phyloP scores from a whole-genome alignment of 2,797 vertebrate genomes.

The Dipus sagitta region DNA sequence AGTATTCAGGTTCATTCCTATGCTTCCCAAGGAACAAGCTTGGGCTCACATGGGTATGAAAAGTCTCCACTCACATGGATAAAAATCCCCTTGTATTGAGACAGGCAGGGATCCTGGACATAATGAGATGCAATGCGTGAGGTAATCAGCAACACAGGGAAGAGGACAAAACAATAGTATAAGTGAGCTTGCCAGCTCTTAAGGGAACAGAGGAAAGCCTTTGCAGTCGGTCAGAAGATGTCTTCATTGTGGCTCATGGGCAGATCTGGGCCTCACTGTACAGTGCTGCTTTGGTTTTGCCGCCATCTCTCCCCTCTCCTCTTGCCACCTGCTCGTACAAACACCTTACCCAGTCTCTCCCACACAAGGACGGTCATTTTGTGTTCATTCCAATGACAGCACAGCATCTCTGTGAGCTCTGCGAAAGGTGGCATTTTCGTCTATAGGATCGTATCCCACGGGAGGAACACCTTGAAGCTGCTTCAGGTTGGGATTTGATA shows the following conservation, averaged over 20 bases:
- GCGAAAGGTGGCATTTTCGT: neutral
- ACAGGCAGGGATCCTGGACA: slow-evolving; percentile 67
- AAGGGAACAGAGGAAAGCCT: neutral
- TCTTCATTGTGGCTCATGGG: neutral
- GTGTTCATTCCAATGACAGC: neutral
- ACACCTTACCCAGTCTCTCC: neutral
- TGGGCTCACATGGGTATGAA: neutral
- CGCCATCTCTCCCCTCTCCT: neutral
- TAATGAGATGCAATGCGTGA: slow-evolving; percentile 76
- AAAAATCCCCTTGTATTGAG: slow-evolving; percentile 66
- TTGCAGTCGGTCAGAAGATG: neutral
- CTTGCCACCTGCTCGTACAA: neutral
- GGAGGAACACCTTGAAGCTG: neutral
- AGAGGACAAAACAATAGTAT: slow-evolving; percentile 28
- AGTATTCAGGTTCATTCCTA: slow-evolving; percentile 6
- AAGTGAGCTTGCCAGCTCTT: slow-evolving; percentile 14
- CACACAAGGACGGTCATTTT: neutral
- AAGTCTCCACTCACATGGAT: slow-evolving; percentile 43
- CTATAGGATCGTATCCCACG: neutral
- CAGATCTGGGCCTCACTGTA: neutral
- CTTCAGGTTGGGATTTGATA: neutral
- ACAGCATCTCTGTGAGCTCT: neutral
- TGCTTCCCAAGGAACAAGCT: slow-evolving; percentile 37
- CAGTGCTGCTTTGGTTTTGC: neutral
- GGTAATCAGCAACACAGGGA: slow-evolving; percentile 64